phyloP scores from a whole-genome alignment of 37 sponge, comb jelly and placozoan genomes.

The Aplysina aerophoba region DNA sequence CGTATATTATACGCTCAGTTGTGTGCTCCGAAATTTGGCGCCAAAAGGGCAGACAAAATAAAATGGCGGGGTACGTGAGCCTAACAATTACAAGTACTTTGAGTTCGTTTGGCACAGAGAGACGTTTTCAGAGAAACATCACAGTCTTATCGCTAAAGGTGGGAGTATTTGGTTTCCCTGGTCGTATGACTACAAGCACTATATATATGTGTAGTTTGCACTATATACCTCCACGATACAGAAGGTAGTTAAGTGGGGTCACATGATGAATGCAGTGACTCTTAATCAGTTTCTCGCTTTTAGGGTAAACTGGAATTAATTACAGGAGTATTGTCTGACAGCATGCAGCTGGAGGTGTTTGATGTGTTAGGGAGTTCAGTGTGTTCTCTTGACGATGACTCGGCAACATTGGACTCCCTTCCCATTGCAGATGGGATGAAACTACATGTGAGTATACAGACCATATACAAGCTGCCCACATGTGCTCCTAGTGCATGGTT shows the following conservation, averaged over 20 bases:
- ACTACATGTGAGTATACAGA: conserved; percentile 69
- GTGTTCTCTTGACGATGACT: conserved; percentile 75
- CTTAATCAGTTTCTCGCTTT: conserved; percentile 2
- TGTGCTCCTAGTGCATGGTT: neutral
- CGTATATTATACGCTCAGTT: no score
- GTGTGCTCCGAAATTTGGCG: conserved; percentile 38
- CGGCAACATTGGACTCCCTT: conserved; percentile 60
- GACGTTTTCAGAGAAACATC: conserved; percentile 58
- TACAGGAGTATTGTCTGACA: conserved; percentile 79
- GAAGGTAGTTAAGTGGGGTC: neutral
- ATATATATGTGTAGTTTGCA: no score
- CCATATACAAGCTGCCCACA: neutral
- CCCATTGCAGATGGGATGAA: conserved; percentile 68
- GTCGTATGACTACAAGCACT: no score
- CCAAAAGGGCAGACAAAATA: conserved; percentile 35
- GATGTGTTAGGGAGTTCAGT: conserved; percentile 67
- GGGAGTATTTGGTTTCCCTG: neutral
- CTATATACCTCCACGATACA: neutral
- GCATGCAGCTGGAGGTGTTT: conserved; percentile 86
- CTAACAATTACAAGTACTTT: conserved; percentile 53
- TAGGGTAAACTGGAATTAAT: conserved; percentile 95
- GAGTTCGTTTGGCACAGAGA: conserved; percentile 58
- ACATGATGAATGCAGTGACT: neutral
- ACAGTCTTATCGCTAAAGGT: conserved; percentile 83
- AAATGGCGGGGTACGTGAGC: conserved; percentile 37